Base-by-base conservation (phyloP, 1,140 invertebrate species). In the Atta texana region DNA sequence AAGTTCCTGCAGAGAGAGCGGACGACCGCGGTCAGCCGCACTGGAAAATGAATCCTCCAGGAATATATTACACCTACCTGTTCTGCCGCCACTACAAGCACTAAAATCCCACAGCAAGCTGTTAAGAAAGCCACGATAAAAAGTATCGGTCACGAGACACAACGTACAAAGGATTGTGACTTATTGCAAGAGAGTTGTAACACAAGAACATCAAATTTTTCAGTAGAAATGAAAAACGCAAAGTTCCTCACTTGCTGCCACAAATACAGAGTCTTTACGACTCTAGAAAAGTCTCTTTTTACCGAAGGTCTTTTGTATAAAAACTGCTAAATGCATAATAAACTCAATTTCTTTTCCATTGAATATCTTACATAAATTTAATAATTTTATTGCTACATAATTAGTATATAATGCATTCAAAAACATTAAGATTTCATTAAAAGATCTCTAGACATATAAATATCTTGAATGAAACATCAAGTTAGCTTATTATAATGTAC, bases 51-150 rank as follows among this genome's bases (percentile, higher is more conserved):
- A 92, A 93, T 91, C 91, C 88, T 89, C 86, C 57, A 91, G 91
- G 87, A 92, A 93, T 91, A 93, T 94, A 94, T 93, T 93, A 93
- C 92, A 93, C 91, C 91, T 90, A 89, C 89, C 89, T 94, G 93
- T 93, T 93, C 93, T 90, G 68, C 80, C 55, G 69, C 55, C 69
- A 10, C 80, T 81, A 63, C 69, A 51, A 72, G 55, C 80, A 84
- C 68, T 75, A 84, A 84, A 84, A 75, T 84, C 69, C 69, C 55
- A 8, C 69, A 75, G 80, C 69, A 72, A 51, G 69, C 80, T 84
- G 80, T 84, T 84, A 75, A 84, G 80, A 74, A 75, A 74, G 69
- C 69, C 80, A 31, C 69, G 80, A 75, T 75, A 84, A 84, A 84
- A 84, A 63, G 80, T 55, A 21, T 28, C 44, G 49, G 61, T 59